phyloP scores from a whole-genome alignment of 2,888 invertebrate genomes.

The Eulithis prunata region DNA sequence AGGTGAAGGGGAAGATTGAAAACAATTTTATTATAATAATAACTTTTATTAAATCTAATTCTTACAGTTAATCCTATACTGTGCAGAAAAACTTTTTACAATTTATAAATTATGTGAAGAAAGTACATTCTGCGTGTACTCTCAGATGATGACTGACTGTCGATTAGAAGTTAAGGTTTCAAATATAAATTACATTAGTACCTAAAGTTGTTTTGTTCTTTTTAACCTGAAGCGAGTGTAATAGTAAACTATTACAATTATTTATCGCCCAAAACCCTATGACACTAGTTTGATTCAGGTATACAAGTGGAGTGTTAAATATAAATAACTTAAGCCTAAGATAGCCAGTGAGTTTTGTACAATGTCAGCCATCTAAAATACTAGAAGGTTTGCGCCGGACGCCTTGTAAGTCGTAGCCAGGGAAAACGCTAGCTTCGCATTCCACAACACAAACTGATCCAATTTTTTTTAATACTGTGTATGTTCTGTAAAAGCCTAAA shows the following conservation, averaged over 20 bases:
- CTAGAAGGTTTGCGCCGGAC: conserved; percentile 55
- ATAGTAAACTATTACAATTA: conserved; percentile 9
- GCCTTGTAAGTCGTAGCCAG: conserved; percentile 9
- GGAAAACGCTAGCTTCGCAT: background rate
- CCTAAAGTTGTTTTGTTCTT: conserved; percentile 25
- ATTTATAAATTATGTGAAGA: conserved; percentile 58
- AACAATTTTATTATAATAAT: conserved; percentile 44
- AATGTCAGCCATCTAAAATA: conserved; percentile 71
- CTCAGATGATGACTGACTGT: conserved; percentile 58
- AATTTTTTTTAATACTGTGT: background rate
- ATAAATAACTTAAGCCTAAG: conserved; percentile 77
- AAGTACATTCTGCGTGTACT: conserved; percentile 45
- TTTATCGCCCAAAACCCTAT: conserved; percentile 19
- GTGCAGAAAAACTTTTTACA: conserved; percentile 76
- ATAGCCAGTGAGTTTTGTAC: conserved; percentile 78
- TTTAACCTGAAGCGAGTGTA: conserved; percentile 15
- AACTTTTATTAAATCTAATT: conserved; percentile 68
- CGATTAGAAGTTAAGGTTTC: conserved; percentile 36
- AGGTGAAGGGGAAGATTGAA: conserved; percentile 24
- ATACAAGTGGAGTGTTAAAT: conserved; percentile 41
- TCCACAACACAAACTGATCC: background rate
- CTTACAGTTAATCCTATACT: conserved; percentile 73
- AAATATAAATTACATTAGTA: conserved; percentile 33
- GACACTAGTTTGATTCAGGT: conserved; percentile 35
- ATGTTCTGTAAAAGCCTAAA: background rate